Conservation (phyloP, 1,140 invertebrate species). For the Cotesia typhae region DNA sequence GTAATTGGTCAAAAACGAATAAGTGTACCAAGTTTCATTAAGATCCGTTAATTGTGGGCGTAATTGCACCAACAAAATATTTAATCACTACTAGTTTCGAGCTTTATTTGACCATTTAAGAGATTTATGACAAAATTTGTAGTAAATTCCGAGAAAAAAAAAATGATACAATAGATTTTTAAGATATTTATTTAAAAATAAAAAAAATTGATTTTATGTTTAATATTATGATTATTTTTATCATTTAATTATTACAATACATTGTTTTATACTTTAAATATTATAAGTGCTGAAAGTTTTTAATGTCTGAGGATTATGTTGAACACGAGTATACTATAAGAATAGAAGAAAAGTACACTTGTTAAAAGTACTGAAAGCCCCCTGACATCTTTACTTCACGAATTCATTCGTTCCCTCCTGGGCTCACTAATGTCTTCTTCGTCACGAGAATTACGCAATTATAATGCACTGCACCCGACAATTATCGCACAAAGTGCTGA, state of each 20-base stretch:
- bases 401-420: constrained; percentile 10
- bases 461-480: constrained; percentile 45
- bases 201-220: no score
- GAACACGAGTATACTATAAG: constrained; percentile 9
- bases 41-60: no score
- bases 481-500: constrained; percentile 49
- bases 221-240: background rate
- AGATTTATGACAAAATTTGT: no score
- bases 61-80: no score
- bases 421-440: constrained; percentile 11
- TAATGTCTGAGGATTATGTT: constrained; percentile 23
- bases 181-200: no score
- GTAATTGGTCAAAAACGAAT: no score
- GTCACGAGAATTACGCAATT: constrained; percentile 51
- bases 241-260: background rate
- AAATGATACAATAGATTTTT: no score
- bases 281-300: constrained; percentile 2
- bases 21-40: no score
- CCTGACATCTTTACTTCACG: constrained; percentile 22
- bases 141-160: no score
- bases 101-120: no score
- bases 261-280: background rate
- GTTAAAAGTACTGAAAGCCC: constrained; percentile 17
- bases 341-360: constrained; percentile 23
- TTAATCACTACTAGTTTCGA: no score